Base-by-base conservation (phyloP, 2,113 vertebrate species). In the Phoxinus phoxinus region DNA sequence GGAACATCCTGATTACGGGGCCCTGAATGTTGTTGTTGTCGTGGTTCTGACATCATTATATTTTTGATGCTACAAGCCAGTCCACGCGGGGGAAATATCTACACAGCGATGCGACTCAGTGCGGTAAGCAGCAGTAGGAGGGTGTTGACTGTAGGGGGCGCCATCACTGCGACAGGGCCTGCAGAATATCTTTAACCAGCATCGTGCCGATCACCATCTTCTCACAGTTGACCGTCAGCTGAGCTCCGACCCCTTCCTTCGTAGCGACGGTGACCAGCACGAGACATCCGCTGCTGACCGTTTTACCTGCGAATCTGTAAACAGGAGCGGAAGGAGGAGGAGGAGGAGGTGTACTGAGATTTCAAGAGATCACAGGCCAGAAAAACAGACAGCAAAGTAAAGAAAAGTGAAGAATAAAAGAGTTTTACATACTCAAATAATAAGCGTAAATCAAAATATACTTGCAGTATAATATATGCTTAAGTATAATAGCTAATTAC, bases 171-270 rank as follows among this genome's bases (percentile, higher is more conserved):
- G 94, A 95, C 89, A 99, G 90, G 44, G 97, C 95, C 89, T 97
- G 96, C 25, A 96, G 88, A 85, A 99, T 94, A 59, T 99, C 98
- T 90, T 99, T 98, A 90, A 97, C 97, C 91, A 99, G 91, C 98
- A 99, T 98, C 8, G 98, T 99, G 82, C 97, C 97, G 0, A 99
- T 98, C 89, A 99, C 93, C 98, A 99, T 99, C 91, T 99, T 99
- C 94, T 99, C 98, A 0, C 98, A 99, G 94, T 99, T 99, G 91
- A 99, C 92, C 0, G 94, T 98, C 88, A 99, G 94, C 92, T 97
- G 96, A 44, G 96, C 96, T 0, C 69, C 77, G 0, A 93, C 90
- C 0, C 94, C 93, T 27, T 96, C 94, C 87, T 90, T 94, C 77
- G 88, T 93, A 2, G 95, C 95, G 92, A 99, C 93, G 8, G 96